phyloP scores from a whole-genome alignment of 2,113 vertebrate species.

The Cochlearius cochlearius region DNA sequence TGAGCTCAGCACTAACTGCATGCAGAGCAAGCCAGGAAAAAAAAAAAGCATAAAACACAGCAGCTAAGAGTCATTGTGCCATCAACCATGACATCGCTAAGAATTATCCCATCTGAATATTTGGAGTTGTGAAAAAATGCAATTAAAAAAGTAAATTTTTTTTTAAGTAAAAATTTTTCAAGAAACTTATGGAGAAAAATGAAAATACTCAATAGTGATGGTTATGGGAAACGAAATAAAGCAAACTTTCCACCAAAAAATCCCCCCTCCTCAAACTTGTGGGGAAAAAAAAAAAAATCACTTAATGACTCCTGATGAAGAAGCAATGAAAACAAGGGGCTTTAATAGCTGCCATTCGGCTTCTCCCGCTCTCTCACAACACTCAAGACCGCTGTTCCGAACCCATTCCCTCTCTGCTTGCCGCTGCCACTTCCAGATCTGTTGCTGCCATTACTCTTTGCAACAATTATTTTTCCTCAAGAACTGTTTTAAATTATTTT shows the following conservation, averaged over 20 bases:
- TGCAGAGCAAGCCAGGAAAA: not conserved
- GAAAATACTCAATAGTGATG: not conserved
- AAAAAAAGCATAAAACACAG: fast-evolving
- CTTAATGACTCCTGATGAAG: not conserved
- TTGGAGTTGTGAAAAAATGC: not conserved
- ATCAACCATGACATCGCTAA: not conserved
- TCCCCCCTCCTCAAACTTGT: too few species aligned
- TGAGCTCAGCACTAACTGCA: not conserved
- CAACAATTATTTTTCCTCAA: not conserved
- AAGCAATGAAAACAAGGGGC: fast-evolving
- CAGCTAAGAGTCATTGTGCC: too few species aligned
- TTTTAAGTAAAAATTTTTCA: not conserved
- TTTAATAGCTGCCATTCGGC: not conserved
- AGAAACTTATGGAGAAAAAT: not conserved
- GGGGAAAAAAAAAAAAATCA: not conserved
- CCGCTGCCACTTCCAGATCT: not conserved
- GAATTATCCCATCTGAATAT: not conserved
- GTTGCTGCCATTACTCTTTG: not conserved
- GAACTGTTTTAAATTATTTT: not conserved
- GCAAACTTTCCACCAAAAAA: not conserved
- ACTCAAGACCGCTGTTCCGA: not conserved
- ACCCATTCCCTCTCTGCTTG: not conserved
- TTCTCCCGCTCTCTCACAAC: fast-evolving
- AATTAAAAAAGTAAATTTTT: not conserved
- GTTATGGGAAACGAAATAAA: not conserved